phyloP scores from a whole-genome alignment of 2,113 vertebrate genomes.

The Buteo buteo region DNA sequence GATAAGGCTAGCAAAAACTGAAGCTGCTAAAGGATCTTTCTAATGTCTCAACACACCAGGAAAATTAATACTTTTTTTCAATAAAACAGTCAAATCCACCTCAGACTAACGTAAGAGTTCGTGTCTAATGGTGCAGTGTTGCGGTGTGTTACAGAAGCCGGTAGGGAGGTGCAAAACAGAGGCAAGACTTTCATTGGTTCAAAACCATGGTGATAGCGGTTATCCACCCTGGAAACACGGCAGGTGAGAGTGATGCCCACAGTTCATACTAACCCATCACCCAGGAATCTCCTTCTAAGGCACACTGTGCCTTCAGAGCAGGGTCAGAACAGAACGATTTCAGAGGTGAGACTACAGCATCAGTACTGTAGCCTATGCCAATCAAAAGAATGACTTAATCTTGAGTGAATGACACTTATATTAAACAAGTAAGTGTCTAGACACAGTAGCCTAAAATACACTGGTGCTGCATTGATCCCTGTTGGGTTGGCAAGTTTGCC shows the following conservation, averaged over 20 bases:
- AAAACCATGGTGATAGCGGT: background rate
- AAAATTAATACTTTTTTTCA: background rate
- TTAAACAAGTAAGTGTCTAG: background rate
- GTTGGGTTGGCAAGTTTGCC: background rate
- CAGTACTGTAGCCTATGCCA: background rate
- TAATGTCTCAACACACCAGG: background rate
- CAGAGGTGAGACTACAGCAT: background rate
- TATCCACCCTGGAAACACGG: background rate
- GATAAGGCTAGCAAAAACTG: background rate
- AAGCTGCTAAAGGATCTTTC: background rate
- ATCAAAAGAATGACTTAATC: background rate
- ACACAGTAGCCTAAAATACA: slow-evolving; percentile 6
- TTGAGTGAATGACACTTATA: background rate
- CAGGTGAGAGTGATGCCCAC: background rate
- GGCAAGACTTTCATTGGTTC: background rate
- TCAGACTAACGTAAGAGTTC: background rate
- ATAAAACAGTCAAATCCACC: background rate
- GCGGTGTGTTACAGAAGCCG: background rate
- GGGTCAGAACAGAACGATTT: background rate
- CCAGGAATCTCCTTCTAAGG: background rate
- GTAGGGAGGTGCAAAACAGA: accelerated
- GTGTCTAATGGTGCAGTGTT: background rate
- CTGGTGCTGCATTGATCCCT: background rate
- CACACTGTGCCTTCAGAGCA: background rate
- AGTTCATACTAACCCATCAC: background rate